phyloP scores from a whole-genome alignment of 1,140 invertebrate species.

The Sarcophaga bullata region DNA sequence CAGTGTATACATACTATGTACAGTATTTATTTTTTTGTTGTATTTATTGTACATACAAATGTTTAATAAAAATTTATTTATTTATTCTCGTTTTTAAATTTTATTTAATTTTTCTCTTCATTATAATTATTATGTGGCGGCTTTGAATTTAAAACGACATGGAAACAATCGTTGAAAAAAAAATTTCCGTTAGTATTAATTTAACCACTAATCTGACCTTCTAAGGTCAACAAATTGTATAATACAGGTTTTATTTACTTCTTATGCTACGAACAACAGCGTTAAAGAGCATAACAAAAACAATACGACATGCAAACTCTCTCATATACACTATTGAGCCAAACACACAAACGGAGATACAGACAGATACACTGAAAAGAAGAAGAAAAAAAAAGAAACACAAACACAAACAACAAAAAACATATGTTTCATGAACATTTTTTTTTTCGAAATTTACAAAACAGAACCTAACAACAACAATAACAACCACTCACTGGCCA shows the following conservation, averaged over 20 bases:
- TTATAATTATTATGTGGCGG: no score
- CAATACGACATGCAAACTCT: background rate
- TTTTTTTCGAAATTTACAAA: no score
- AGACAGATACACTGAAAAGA: background rate
- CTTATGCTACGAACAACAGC: background rate
- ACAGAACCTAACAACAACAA: no score
- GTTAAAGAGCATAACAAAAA: no score
- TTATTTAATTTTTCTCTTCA: background rate
- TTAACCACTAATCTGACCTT: slow-evolving; percentile 24
- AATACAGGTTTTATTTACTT: slow-evolving; percentile 18
- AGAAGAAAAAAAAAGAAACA: background rate
- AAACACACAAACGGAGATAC: background rate
- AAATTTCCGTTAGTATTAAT: slow-evolving; percentile 14
- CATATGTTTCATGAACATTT: background rate
- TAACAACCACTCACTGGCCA: no score
- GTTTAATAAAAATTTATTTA: no score
- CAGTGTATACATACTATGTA: no score
- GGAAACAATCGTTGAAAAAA: background rate
- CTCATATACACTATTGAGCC: no score
- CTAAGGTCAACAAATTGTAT: slow-evolving; percentile 26
- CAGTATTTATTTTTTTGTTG: no score
- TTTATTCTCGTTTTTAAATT: no score
- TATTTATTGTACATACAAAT: no score
- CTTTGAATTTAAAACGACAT: background rate
- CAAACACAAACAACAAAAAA: background rate